Evolutionary conservation across 2,888 invertebrate species (phyloP).

Genomic region (Dioctria linearis): DNA sequence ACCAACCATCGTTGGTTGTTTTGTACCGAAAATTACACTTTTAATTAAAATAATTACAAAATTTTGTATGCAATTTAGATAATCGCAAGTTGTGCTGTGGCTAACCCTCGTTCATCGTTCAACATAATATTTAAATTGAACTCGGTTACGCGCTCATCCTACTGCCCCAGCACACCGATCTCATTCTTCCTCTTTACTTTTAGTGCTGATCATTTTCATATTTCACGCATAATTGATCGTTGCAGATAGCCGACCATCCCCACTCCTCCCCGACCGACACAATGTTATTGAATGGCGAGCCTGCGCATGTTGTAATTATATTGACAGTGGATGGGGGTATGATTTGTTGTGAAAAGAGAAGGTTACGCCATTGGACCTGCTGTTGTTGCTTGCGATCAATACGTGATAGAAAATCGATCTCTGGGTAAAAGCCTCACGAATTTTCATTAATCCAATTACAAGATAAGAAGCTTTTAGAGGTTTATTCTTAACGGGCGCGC

Average conservation of each 20-base stretch:
- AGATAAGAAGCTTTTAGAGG: constrained; percentile 56
- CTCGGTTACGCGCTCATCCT: constrained; percentile 35
- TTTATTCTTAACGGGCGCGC: constrained; percentile 47
- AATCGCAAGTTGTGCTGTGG: constrained; percentile 64
- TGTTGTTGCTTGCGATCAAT: constrained; percentile 2
- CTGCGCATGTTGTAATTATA: constrained; percentile 43
- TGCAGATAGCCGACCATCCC: constrained; percentile 47
- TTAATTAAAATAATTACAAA: constrained; percentile 69
- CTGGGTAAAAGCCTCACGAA: constrained; percentile 57
- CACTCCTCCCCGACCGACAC: constrained; percentile 19
- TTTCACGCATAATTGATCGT: constrained; percentile 59
- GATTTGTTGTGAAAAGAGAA: constrained; percentile 41
- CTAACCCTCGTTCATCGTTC: constrained; percentile 50
- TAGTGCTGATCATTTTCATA: constrained; percentile 58
- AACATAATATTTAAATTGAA: constrained; percentile 53
- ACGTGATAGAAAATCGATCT: constrained; percentile 30
- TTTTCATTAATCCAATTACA: constrained; percentile 60
- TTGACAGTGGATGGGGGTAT: constrained; percentile 45
- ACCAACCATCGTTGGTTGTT: not conserved
- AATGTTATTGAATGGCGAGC: constrained; percentile 20
- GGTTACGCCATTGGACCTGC: not conserved
- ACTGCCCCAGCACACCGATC: not conserved
- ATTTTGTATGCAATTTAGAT: constrained; percentile 72
- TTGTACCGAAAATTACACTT: constrained; percentile 68
- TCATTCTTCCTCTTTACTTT: not conserved